Base-by-base conservation (phyloP, 2,797 vertebrate species). In the Otolemur crassicaudatus region DNA sequence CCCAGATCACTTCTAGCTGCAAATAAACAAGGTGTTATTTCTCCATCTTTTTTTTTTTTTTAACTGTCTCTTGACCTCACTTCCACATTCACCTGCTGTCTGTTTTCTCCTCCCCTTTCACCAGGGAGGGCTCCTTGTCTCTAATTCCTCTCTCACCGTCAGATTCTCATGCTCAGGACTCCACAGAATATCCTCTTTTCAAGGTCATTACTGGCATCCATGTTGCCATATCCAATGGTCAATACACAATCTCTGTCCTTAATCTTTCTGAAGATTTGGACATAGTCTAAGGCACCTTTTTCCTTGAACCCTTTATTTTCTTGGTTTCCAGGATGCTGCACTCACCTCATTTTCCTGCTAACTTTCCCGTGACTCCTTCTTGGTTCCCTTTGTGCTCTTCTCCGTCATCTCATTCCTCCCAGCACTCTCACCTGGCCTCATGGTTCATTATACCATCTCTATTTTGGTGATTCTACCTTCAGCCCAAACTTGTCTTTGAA, bases 251-350 rank as follows among this genome's bases (percentile, higher is more conserved):
- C 46, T 56, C 76, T 67, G 29, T n/a, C 53, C 80, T 65, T 67
- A 79, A 96, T 69, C 91, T 67, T 73, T 92, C 65, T 53, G 65
- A 88, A 88, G n/a, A 7, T 84, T 77, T 80, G 58, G 63, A 73
- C 29, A 81, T 12, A 75, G 63, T 20, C 65, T 17, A 72, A n/a
- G 60, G 27, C 12, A 84, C 49, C 34, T 80, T 88, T 85, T 22
- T 73, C 77, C 53, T 70, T 6, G 6, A 88, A 67, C 46, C 22
- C 12, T 53, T 80, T 70, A 13, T 81, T 87, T 56, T 85, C 14
- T 77, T 87, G 83, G 58, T 23, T 86, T 79, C 76, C 43, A 93
- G 61, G 58, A 43, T 5, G 49, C 31, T 7, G 53, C n/a, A 73
- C 0, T 34, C 37, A 60, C n/a, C n/a, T n/a, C 23, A 27, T 90